Evolutionary conservation across 2,797 vertebrate species (phyloP), one percentile per base, ranked within the genome.

Genomic region (Acanthis flammea): DNA sequence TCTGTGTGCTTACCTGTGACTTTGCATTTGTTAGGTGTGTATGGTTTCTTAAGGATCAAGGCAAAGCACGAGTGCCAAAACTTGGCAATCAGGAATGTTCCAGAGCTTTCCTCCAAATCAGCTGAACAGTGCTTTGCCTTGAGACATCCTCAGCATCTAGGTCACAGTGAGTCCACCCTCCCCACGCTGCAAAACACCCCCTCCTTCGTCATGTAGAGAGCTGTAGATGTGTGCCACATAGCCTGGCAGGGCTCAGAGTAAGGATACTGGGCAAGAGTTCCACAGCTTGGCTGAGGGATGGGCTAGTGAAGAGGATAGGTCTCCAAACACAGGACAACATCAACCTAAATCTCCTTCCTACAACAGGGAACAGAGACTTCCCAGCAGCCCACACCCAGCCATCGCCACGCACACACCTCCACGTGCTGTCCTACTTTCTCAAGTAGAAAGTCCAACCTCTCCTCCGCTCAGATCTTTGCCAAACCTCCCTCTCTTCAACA

Each of bases 191-290:
- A 58, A 33, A 90, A n/a, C 2, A 2, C 3, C 17, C 2, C 15
- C 31, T 39, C n/a, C 24, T 6, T 10, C 22, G 6, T 45, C 39
- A 2, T 0, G 1, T 0, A 45, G 31, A 66, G 48, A 74, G 41
- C 30, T 25, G 72, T 3, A 44, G 53, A 30, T 0, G 0, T 6
- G 21, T 19, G 35, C 21, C 8, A 4, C 16, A 2, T 2, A 30
- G 9, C 30, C 33, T 2, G 0, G 41, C 33, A 23, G 0, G 7
- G 48, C n/a, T 72, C 68, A 67, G 10, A 9, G 27, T 9, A 25
- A 39, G 3, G 11, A 44, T 11, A 23, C 24, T 1, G 3, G 33
- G 51, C 21, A 42, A 5, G 21, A 35, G 19, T 6, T 28, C 25
- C 44, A 45, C 0, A 0, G 31, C 19, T 39, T 7, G 4, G 37